These are phyloP conservation scores for Phalacrocorax aristotelis DNA, from an alignment of 2,113 vertebrate genomes.

Conservation along the genomic window DNA sequence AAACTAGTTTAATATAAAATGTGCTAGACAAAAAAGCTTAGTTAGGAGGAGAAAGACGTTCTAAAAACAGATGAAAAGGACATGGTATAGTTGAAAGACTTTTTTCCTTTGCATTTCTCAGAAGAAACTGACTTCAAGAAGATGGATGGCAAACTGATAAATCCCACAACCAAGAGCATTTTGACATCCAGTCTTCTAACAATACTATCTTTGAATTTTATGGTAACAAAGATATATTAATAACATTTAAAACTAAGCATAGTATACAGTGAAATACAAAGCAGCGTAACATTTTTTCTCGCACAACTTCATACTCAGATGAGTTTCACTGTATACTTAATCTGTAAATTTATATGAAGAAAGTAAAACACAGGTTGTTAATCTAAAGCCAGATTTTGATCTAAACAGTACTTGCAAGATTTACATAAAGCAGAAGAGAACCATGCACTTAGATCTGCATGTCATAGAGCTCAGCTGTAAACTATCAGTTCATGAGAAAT, in stretches of 20 bases:
- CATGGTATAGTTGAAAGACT: neutral
- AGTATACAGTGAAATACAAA: neutral
- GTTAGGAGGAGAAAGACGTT: neutral
- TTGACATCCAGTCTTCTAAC: neutral
- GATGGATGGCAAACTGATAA: neutral
- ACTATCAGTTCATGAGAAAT: neutral
- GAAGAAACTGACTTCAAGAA: neutral
- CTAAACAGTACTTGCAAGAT: neutral
- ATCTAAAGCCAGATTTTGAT: neutral
- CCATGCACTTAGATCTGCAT: neutral
- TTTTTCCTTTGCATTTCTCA: neutral
- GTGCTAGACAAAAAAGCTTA: neutral
- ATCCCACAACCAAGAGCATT: neutral
- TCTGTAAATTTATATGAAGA: neutral
- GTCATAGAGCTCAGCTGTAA: neutral
- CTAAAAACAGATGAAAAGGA: neutral
- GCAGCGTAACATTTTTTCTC: neutral
- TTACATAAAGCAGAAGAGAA: neutral
- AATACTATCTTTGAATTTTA: neutral
- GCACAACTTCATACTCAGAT: neutral
- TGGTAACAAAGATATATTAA: neutral
- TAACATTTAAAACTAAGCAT: neutral
- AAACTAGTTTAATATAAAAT: neutral
- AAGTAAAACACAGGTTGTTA: neutral
- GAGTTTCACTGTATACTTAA: neutral